Base-by-base conservation (phyloP, 2,113 vertebrate species). In the Hippocampus barbouri region DNA sequence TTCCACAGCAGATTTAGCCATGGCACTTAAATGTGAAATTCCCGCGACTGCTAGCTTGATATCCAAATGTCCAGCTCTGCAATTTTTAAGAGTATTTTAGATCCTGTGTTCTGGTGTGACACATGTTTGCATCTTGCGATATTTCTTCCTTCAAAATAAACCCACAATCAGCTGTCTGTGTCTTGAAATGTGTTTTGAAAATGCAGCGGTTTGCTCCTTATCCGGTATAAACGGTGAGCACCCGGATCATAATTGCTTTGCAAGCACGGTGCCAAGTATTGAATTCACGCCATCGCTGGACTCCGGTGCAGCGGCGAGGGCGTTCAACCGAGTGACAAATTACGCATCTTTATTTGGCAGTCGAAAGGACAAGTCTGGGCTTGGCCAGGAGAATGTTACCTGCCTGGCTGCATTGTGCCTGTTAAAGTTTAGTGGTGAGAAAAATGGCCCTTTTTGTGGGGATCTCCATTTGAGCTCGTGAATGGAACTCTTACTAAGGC, bases 381-480 rank as follows among this genome's bases (percentile, higher is more conserved):
- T 47, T 47, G 23, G n/a, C 43, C 64, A 66, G 43, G 43, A 66
- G 64, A 25, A 45, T 27, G 43, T 47, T 47, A 66, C 64, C 64
- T 47, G 64, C 23, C 64, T 66, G 43, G 27, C n/a, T 66, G 41
- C 43, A 20, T 66, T 66, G 64, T 47, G 43, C 41, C 64, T 18
- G 2, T 27, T 45, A 27, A 66, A 66, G 20, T 66, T 66, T 45
- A 47, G 43, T 66, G 64, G 3, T 23, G 23, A 25, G 43, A 66
- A 27, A 45, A 66, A 47, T 23, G 23, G 12, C n/a, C 23, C 4
- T 65, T 43, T 65, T 65, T 66, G 64, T 47, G 43, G 64, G 64
- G 43, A 1, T 66, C 47, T 14, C 64, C n/a, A 47, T 66, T 45
- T 9, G 41, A 45, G 27, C 43, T 43, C 27, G 41, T 47, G n/a